Evolutionary conservation across 2,888 invertebrate genomes (phyloP).

Genomic region (Tipula vernalis): DNA sequence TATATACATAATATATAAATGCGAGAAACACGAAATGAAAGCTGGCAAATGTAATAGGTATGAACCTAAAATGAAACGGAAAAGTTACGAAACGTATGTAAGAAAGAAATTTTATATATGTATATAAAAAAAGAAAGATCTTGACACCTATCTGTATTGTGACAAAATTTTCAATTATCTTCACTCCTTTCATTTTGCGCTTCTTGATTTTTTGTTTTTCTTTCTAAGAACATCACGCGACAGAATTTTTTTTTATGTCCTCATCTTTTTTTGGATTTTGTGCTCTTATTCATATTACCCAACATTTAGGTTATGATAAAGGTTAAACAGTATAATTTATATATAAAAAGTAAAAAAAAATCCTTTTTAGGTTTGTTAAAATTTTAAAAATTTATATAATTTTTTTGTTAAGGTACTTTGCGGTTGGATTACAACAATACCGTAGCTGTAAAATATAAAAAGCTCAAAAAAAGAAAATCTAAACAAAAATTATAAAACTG

Average conservation of each 20-base stretch:
- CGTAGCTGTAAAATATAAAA: background rate
- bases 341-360: background rate
- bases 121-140: background rate
- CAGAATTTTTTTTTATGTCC: background rate
- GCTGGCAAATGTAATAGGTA: background rate
- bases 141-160: background rate
- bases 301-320: background rate
- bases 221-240: background rate
- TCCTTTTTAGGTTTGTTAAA: background rate
- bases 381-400: background rate
- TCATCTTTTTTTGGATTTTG: background rate
- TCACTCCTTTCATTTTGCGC: background rate
- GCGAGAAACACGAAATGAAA: background rate
- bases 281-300: background rate
- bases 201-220: background rate
- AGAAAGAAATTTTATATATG: background rate
- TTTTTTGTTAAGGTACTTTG: background rate
- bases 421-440: background rate
- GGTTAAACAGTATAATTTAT: background rate
- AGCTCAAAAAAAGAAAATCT: background rate
- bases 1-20: background rate
- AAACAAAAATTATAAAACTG: background rate
- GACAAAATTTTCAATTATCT: conserved; percentile 4
- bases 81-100: background rate
- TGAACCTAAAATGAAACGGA: background rate